Conservation (phyloP, 2,888 invertebrate genomes). For the Escarpia spicata region DNA sequence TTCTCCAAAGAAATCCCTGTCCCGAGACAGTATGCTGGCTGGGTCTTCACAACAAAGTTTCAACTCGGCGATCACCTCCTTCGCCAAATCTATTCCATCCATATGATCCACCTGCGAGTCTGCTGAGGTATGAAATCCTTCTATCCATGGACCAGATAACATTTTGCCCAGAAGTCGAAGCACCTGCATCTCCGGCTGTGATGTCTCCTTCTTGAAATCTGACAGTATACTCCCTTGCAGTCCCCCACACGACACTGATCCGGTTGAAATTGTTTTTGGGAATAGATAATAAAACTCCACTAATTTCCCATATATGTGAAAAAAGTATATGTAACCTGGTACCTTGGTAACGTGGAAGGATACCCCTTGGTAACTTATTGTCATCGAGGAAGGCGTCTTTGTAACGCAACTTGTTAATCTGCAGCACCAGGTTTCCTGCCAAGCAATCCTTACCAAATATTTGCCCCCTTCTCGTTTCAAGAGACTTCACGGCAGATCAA, state of each 20-base stretch:
- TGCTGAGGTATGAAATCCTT: constrained; percentile 29
- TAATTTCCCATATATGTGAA: constrained; percentile 37
- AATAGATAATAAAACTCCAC: background rate
- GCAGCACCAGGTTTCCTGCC: constrained; percentile 19
- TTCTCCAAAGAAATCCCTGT: background rate
- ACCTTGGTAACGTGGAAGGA: constrained; percentile 40
- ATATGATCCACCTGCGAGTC: constrained; percentile 19
- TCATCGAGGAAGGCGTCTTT: constrained; percentile 36
- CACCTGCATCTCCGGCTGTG: constrained; percentile 34
- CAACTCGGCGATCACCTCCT: background rate
- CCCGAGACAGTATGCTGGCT: background rate
- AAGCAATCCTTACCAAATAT: background rate
- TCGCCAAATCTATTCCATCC: background rate
- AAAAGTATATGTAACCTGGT: constrained; percentile 40
- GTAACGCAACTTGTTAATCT: constrained; percentile 27
- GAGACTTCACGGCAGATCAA: constrained; percentile 23
- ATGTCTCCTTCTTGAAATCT: constrained; percentile 29
- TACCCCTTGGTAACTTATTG: constrained; percentile 23
- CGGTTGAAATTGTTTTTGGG: background rate
- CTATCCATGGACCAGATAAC: background rate
- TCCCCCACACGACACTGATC: constrained; percentile 35
- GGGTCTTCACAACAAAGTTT: background rate
- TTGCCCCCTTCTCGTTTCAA: background rate
- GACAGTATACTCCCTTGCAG: constrained; percentile 22
- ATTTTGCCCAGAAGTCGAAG: constrained; percentile 26